A percentile compares a stretch with the other conserved stretches of the same genome.
phyloP scores from a whole-genome alignment of 2,113 vertebrate genomes.

The Lampris megalopsis region DNA sequence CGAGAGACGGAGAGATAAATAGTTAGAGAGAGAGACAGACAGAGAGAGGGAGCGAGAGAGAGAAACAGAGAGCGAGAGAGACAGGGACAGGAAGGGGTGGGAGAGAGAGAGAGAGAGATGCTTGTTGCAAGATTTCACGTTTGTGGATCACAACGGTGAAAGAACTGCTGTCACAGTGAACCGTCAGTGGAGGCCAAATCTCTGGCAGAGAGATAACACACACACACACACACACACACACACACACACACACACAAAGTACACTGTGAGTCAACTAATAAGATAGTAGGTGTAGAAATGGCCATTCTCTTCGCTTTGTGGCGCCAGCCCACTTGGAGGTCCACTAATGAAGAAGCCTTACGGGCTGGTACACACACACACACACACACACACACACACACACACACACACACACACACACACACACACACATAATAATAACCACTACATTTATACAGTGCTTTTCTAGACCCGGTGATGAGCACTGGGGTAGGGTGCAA shows the following conservation, averaged over 20 bases:
- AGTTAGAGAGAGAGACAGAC: too few species aligned
- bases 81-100: neutral
- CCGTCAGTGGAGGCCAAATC: slow-evolving; percentile 35
- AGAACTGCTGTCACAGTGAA: slow-evolving; percentile 4
- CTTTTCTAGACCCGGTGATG: too few species aligned
- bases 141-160: too few species aligned
- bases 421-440: slow-evolving; percentile 2
- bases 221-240: neutral
- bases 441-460: neutral
- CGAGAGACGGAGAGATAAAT: too few species aligned
- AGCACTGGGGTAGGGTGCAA: too few species aligned
- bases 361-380: neutral
- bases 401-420: slow-evolving; percentile 3
- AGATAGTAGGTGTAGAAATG: slow-evolving; percentile 15
- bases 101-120: neutral
- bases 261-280: neutral
- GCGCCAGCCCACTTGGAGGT: neutral
- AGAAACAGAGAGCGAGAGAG: too few species aligned
- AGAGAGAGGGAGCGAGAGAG: too few species aligned
- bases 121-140: too few species aligned
- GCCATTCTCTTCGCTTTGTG: slow-evolving; percentile 8
- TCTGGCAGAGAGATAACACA: neutral
- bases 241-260: neutral
- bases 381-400: neutral
- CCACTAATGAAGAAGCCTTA: neutral